Percentiles rank a stretch among this genome's conserved stretches.
phyloP scores from a whole-genome alignment of 2,113 vertebrate genomes.

The Ptilorrhoa leucosticta region DNA sequence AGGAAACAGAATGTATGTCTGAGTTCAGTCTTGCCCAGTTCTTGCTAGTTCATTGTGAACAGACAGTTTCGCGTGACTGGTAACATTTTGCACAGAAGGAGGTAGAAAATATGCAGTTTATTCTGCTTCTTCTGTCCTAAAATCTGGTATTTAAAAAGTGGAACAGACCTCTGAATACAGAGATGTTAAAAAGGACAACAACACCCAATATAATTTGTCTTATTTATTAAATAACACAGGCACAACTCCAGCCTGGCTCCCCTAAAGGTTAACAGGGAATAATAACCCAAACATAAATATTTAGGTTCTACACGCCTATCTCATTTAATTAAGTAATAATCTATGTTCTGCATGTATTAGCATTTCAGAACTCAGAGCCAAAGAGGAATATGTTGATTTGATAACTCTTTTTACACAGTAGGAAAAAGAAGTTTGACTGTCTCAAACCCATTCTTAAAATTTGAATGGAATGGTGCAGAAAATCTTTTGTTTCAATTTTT shows the following conservation, averaged over 20 bases:
- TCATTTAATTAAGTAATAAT: background rate
- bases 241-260: background rate
- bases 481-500: background rate
- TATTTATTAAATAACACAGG: background rate
- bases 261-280: background rate
- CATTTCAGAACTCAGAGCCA: background rate
- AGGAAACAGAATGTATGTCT: accelerated
- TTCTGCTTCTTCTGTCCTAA: background rate
- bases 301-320: background rate
- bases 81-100: background rate
- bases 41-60: accelerated
- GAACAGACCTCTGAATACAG: background rate
- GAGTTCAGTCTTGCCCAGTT: background rate
- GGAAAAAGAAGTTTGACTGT: background rate
- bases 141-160: background rate
- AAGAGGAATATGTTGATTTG: background rate
- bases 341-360: background rate
- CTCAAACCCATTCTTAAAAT: background rate
- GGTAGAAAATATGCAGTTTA: background rate
- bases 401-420: background rate
- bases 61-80: background rate
- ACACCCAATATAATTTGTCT: background rate
- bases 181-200: background rate
- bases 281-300: background rate
- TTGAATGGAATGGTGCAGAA: background rate